Evolutionary conservation across 2,888 invertebrate species (phyloP), one percentile per base, ranked within the genome.

Genomic region (Oligia latruncula): DNA sequence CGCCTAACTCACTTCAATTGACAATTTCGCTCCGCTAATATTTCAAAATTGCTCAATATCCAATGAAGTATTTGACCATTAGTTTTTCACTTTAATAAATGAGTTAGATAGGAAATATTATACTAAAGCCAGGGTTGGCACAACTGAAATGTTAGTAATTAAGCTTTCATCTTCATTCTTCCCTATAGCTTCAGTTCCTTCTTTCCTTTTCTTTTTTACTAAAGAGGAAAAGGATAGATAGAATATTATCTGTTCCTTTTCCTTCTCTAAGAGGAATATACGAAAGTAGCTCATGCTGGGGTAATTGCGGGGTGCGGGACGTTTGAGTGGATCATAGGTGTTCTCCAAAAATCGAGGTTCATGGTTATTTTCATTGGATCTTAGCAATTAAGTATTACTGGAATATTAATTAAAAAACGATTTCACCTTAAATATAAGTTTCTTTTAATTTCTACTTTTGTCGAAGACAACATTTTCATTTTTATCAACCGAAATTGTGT

Each of bases 1-100:
- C 5, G 49, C 66, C 23, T 71, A 71, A 62, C 74, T 74, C 65
- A 82, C 20, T 79, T 68, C 76, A 65, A 87, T 87, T 89, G 89
- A 83, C 83, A 89, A 89, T 88, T 29, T 88, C 74, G 80, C 76
- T 80, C 40, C 83, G 81, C 71, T 71, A 77, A 85, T 85, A 88
- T 84, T 80, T 83, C 82, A 84, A 79, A 83, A 81, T 89, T 88
- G 83, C 87, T 80, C 80, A 89, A 89, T 81, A 70, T 70, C 13
- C 43, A 78, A 73, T 77, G 83, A 78, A 78, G 82, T 80, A 75
- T 87, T 83, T 78, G 84, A 71, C 67, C 75, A 82, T 84, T 81
- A 23, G 67, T 88, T 88, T 88, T 88, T 87, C 87, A 71, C 78
- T 23, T 65, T 72, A 87, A 84, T 85, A 74, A 85, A 85, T 88